These are phyloP conservation scores for Sympetrum striolatum DNA, from an alignment of 2,888 invertebrate species.

Conservation along the genomic window DNA sequence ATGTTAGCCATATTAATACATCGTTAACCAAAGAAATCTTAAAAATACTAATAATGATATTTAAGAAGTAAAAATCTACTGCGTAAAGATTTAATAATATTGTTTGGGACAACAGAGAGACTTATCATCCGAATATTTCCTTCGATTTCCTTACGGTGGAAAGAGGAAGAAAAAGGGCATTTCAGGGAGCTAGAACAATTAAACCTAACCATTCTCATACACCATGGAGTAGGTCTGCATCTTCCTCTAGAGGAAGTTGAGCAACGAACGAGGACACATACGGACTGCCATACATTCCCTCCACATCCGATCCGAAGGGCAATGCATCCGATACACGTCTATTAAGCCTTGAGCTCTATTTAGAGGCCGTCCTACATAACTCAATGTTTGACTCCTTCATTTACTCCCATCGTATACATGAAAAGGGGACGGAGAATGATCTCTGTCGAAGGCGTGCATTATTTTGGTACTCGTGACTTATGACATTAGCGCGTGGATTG, in stretches of 20 bases:
- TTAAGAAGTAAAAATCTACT: too few relatives aligned
- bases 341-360: constrained; percentile 36
- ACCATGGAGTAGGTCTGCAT: too few relatives aligned
- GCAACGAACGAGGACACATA: neutral
- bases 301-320: constrained; percentile 8
- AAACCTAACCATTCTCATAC: too few relatives aligned
- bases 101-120: too few relatives aligned
- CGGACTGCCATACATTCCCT: neutral
- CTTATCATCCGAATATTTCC: too few relatives aligned
- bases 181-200: too few relatives aligned
- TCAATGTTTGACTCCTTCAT: neutral
- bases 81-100: too few relatives aligned
- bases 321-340: constrained; percentile 6
- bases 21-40: too few relatives aligned
- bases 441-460: neutral
- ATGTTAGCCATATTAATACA: too few relatives aligned
- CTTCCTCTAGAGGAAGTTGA: neutral
- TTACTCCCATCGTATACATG: neutral
- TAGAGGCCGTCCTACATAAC: constrained; percentile 15
- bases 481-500: neutral
- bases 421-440: neutral
- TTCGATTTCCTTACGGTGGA: too few relatives aligned
- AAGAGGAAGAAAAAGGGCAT: too few relatives aligned
- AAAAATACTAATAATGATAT: too few relatives aligned
- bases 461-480: neutral